Conservation (phyloP, 2,113 vertebrate species). For the Otocyon megalotis region DNA sequence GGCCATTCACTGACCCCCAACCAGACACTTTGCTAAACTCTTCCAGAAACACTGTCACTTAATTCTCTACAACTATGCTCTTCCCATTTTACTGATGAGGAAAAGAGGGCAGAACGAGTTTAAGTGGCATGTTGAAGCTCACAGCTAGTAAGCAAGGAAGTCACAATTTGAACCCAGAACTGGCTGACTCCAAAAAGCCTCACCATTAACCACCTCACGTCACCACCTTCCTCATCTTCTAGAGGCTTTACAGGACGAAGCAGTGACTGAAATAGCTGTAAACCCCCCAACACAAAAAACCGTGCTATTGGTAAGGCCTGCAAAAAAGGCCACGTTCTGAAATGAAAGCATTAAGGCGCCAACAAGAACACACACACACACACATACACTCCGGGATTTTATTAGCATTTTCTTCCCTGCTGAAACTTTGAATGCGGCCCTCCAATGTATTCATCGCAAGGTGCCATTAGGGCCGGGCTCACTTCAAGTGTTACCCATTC, state of each 20-base stretch:
- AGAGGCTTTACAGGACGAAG: slow-evolving; percentile 60
- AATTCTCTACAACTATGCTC: not conserved
- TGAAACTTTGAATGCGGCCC: slow-evolving; percentile 78
- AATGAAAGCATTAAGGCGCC: not conserved
- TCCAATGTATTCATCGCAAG: slow-evolving; percentile 82
- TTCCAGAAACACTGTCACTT: not conserved
- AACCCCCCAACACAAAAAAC: slow-evolving; percentile 70
- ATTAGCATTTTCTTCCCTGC: slow-evolving; percentile 64
- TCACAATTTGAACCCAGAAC: too few species aligned
- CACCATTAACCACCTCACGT: not conserved
- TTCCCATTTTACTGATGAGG: not conserved
- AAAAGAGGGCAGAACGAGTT: not conserved
- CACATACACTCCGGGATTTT: not conserved
- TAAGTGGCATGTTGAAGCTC: not conserved
- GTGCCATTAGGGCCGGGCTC: slow-evolving; percentile 84
- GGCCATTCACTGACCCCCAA: not conserved
- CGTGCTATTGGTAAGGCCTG: slow-evolving; percentile 64
- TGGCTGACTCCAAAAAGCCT: not conserved
- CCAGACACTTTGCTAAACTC: not conserved
- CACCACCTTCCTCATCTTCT: not conserved
- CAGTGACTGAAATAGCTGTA: slow-evolving; percentile 72
- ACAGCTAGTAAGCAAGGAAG: not conserved
- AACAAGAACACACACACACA: slow-evolving; percentile 23
- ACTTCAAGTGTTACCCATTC: slow-evolving; percentile 86
- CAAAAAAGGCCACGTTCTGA: slow-evolving; percentile 57